Evolutionary conservation across 2,888 invertebrate genomes (phyloP).

Genomic region (Chironomus tentans): DNA sequence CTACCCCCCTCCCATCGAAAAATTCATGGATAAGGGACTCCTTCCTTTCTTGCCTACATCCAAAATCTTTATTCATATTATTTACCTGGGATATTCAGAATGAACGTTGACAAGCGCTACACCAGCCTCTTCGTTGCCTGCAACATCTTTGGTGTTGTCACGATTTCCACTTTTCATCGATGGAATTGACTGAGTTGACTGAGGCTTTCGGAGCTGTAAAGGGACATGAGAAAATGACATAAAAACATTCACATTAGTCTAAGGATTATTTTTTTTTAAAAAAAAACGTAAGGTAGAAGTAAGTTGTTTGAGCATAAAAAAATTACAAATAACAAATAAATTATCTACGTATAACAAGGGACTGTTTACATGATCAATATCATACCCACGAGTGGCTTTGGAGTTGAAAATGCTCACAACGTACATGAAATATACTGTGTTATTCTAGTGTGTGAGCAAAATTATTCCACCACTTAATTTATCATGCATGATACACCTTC

Average conservation of each 20-base stretch:
- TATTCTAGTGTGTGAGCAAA: too few relatives aligned
- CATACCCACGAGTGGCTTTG: background rate
- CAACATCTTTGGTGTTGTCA: slow-evolving; percentile 51
- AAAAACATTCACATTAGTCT: too few relatives aligned
- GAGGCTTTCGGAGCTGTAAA: slow-evolving; percentile 91
- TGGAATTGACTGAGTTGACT: slow-evolving; percentile 93
- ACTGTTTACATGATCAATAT: background rate
- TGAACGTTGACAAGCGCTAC: slow-evolving; percentile 84
- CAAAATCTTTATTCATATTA: background rate
- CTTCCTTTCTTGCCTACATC: slow-evolving; percentile 37
- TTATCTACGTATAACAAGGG: background rate
- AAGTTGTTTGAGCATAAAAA: background rate
- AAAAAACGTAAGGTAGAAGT: background rate
- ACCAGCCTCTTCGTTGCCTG: slow-evolving; percentile 69
- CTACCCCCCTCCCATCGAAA: too few relatives aligned
- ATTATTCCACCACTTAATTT: too few relatives aligned
- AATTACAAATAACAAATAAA: background rate
- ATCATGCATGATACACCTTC: too few relatives aligned
- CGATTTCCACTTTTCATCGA: slow-evolving; percentile 64
- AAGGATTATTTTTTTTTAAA: too few relatives aligned
- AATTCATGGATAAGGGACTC: too few relatives aligned
- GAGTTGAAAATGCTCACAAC: background rate
- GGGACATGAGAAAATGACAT: slow-evolving; percentile 21
- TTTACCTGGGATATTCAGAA: slow-evolving; percentile 69
- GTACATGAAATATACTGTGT: too few relatives aligned